Conservation (phyloP, 2,888 invertebrate species). For the Epirrhoe tristata region DNA sequence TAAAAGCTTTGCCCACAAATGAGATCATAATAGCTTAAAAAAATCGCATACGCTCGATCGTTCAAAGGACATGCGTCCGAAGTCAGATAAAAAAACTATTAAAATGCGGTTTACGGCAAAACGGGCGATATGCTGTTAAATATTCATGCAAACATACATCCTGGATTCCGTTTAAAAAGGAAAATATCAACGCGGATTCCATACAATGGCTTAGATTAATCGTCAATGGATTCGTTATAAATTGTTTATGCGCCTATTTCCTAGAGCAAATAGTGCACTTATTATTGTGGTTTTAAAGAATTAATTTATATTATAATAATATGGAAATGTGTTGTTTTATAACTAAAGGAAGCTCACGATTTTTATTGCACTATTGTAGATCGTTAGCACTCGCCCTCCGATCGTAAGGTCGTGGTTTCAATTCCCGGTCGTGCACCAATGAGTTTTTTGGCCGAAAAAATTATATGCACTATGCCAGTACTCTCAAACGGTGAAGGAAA, state of each 20-base stretch:
- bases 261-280: slow-evolving; percentile 21
- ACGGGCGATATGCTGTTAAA: slow-evolving; percentile 75
- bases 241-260: slow-evolving; percentile 29
- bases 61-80: slow-evolving; percentile 31
- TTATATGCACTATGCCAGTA: too few species aligned
- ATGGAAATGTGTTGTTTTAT: neutral
- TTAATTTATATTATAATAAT: neutral
- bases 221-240: slow-evolving; percentile 44
- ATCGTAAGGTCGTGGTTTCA: too few species aligned
- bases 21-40: too few species aligned
- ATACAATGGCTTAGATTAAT: slow-evolving; percentile 46
- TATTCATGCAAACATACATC: slow-evolving; percentile 83
- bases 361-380: too few species aligned
- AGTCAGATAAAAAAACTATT: slow-evolving; percentile 77
- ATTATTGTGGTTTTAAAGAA: neutral
- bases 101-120: slow-evolving; percentile 76
- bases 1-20: too few species aligned
- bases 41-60: too few species aligned
- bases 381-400: too few species aligned
- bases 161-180: slow-evolving; percentile 82
- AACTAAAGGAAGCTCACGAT: too few species aligned
- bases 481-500: too few species aligned
- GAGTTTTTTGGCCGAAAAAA: too few species aligned
- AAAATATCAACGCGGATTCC: slow-evolving; percentile 76
- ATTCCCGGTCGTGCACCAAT: too few species aligned